Percentiles rank a stretch among this genome's conserved stretches.
These are phyloP conservation scores for Mylabris sibirica DNA, from an alignment of 2,888 invertebrate species.

Conservation along the genomic window DNA sequence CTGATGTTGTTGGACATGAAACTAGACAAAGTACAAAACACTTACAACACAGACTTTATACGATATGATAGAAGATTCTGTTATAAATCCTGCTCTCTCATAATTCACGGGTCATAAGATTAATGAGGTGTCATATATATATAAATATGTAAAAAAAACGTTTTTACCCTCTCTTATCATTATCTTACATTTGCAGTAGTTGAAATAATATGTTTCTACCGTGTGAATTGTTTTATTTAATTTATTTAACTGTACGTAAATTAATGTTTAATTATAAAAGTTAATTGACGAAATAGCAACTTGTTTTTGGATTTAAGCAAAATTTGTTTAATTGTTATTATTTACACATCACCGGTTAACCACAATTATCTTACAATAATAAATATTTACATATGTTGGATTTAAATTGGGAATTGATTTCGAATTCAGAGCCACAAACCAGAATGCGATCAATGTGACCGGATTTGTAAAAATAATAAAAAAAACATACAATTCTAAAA, in stretches of 20 bases:
- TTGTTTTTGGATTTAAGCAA: neutral
- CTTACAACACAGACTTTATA: neutral
- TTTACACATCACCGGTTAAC: neutral
- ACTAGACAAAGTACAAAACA: neutral
- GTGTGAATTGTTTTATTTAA: neutral
- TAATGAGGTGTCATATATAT: constrained; percentile 6
- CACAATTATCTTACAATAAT: neutral
- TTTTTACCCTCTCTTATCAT: neutral
- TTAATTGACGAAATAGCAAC: neutral
- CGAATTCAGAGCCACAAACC: neutral
- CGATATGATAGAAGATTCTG: neutral
- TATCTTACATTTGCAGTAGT: neutral
- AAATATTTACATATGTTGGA: neutral
- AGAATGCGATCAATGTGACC: neutral
- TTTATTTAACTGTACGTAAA: neutral
- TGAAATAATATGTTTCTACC: neutral
- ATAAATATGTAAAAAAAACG: neutral
- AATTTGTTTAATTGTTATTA: neutral
- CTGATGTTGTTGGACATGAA: constrained; percentile 2
- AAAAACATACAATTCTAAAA: neutral
- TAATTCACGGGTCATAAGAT: neutral
- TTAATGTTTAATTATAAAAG: neutral
- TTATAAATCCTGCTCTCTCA: neutral
- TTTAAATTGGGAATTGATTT: neutral
- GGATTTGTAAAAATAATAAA: neutral